Evolutionary conservation across 2,113 vertebrate species (phyloP).

Genomic region (Heterochromis multidens): DNA sequence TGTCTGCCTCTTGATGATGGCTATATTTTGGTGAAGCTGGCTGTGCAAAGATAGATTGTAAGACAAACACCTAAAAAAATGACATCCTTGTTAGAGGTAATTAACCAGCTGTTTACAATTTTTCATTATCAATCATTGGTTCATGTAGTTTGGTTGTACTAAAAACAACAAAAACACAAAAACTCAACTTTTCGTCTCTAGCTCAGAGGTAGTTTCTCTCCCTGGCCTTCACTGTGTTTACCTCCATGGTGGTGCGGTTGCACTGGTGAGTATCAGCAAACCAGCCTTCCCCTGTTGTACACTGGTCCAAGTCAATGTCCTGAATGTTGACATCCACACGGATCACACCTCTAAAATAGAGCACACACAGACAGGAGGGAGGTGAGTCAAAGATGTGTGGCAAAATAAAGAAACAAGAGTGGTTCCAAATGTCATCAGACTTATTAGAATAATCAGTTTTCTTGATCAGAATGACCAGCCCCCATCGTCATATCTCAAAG

Average conservation of each 20-base stretch:
- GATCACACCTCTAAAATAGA: slow-evolving; percentile 83
- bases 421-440: background rate
- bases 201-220: background rate
- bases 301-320: slow-evolving; percentile 87
- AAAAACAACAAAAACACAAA: background rate
- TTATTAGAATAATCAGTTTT: background rate
- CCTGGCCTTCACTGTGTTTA: slow-evolving; percentile 46
- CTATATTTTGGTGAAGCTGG: too few relatives aligned
- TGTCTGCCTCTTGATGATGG: too few relatives aligned
- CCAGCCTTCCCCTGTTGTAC: slow-evolving; percentile 81
- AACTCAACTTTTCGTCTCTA: background rate
- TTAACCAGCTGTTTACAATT: too few relatives aligned
- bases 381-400: background rate
- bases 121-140: too few relatives aligned
- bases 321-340: slow-evolving; percentile 88
- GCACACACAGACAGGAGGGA: background rate
- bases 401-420: background rate
- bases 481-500: background rate
- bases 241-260: slow-evolving; percentile 93
- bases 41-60: too few relatives aligned
- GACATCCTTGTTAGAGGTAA: too few relatives aligned
- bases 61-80: too few relatives aligned
- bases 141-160: background rate
- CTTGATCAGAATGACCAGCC: rapidly evolving
- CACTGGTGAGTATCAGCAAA: slow-evolving; percentile 89